phyloP scores from a whole-genome alignment of 2,888 invertebrate genomes.

The Eupithecia subumbrata region DNA sequence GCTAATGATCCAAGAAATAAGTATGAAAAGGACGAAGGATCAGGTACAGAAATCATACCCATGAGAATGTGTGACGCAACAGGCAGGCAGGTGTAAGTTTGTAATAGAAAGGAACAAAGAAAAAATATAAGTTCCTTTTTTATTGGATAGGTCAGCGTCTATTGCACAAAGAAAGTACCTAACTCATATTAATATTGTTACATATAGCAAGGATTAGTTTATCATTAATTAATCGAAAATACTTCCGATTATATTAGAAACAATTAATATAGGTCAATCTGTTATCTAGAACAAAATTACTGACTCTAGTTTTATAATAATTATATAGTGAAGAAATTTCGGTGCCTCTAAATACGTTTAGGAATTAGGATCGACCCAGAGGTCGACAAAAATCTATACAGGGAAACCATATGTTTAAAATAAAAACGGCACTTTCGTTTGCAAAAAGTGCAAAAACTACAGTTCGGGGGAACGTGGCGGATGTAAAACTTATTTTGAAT shows the following conservation, averaged over 20 bases:
- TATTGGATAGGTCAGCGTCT: slow-evolving; percentile 73
- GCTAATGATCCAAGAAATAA: slow-evolving; percentile 44
- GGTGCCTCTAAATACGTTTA: background rate
- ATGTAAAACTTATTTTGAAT: slow-evolving; percentile 62
- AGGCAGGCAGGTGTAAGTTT: slow-evolving; percentile 77
- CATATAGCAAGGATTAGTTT: background rate
- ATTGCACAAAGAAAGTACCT: slow-evolving; percentile 46
- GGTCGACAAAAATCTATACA: slow-evolving; percentile 8
- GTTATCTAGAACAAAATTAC: background rate
- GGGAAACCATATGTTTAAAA: slow-evolving; percentile 39
- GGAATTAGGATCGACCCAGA: background rate
- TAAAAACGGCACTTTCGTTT: slow-evolving; percentile 54
- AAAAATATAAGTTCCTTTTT: slow-evolving; percentile 58
- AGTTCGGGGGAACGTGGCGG: slow-evolving; percentile 52
- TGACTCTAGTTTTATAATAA: background rate
- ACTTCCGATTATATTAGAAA: background rate
- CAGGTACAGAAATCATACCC: slow-evolving; percentile 75
- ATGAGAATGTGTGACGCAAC: slow-evolving; percentile 75
- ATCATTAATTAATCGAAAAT: background rate
- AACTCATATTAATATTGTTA: background rate
- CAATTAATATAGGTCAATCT: background rate
- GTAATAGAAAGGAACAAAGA: slow-evolving; percentile 71
- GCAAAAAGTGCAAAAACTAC: slow-evolving; percentile 48
- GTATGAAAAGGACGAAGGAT: slow-evolving; percentile 64
- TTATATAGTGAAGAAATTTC: background rate